These are phyloP conservation scores for Lithosia quadra DNA, from an alignment of 2,888 invertebrate species.

Conservation along the genomic window DNA sequence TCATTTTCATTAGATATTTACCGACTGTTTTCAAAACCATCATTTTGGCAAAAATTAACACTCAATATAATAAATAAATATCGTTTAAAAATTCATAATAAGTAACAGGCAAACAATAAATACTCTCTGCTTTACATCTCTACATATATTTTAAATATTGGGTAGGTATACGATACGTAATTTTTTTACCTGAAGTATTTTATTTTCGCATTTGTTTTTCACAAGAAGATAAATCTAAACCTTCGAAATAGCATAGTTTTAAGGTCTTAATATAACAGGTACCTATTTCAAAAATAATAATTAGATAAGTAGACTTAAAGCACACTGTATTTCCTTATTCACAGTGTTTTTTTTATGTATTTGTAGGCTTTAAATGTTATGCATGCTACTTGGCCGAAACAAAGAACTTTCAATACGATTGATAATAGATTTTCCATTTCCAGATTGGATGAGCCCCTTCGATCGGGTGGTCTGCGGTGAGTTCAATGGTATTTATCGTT, in stretches of 20 bases:
- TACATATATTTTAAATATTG: not conserved
- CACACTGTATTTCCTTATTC: constrained; percentile 8
- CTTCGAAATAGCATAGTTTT: not conserved
- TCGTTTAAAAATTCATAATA: too few relatives aligned
- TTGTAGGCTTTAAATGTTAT: constrained; percentile 52
- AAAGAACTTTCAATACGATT: constrained; percentile 85
- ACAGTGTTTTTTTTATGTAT: constrained; percentile 19
- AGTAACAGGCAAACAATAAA: too few relatives aligned
- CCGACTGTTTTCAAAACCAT: too few relatives aligned
- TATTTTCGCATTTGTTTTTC: not conserved
- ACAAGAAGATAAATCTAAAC: not conserved
- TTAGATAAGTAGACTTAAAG: too few relatives aligned
- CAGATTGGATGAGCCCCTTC: constrained; percentile 98
- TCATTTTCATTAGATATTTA: too few relatives aligned
- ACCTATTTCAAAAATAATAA: not conserved
- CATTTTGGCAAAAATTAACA: too few relatives aligned
- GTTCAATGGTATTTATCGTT: constrained; percentile 93
- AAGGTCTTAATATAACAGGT: not conserved
- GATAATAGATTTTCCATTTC: constrained; percentile 89
- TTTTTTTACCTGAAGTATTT: not conserved
- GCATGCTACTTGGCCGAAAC: constrained; percentile 75
- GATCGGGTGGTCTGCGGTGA: constrained; percentile 98
- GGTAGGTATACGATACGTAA: not conserved
- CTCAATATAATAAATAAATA: too few relatives aligned
- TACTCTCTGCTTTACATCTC: too few relatives aligned